phyloP scores from a whole-genome alignment of 2,113 vertebrate species.

The Salvelinus sp. region DNA sequence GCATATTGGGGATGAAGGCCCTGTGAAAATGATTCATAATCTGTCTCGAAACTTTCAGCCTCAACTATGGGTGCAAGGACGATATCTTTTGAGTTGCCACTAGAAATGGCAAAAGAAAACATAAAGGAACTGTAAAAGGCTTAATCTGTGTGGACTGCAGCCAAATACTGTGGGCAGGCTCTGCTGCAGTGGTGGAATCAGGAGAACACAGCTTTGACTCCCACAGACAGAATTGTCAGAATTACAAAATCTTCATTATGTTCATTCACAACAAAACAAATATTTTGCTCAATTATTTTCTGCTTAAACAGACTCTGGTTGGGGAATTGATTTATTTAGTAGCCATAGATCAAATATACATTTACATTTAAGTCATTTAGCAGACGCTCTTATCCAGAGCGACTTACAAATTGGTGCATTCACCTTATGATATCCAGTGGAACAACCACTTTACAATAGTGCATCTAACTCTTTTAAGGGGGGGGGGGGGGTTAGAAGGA shows the following conservation, averaged over 20 bases:
- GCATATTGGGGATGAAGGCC: too few species aligned
- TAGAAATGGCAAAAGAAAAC: conserved; percentile 6
- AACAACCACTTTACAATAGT: too few species aligned
- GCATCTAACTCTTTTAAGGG: too few species aligned
- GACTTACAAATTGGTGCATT: too few species aligned
- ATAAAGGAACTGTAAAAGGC: conserved; percentile 1
- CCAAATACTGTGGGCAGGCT: conserved; percentile 12
- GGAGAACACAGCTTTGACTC: conserved; percentile 7
- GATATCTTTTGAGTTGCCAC: too few species aligned
- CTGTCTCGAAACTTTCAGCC: too few species aligned
- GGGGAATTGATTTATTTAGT: background rate
- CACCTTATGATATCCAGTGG: too few species aligned
- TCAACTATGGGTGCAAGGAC: too few species aligned
- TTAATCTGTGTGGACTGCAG: conserved; percentile 20
- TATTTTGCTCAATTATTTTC: conserved; percentile 3
- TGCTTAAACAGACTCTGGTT: background rate
- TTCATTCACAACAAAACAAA: background rate
- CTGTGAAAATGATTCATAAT: too few species aligned
- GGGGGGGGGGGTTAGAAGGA: too few species aligned
- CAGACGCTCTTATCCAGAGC: too few species aligned
- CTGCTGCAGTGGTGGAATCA: background rate
- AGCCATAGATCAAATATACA: background rate
- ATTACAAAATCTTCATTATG: conserved; percentile 16
- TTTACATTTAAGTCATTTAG: too few species aligned
- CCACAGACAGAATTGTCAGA: conserved; percentile 7